Evolutionary conservation across 2,113 vertebrate species (phyloP).

Genomic region (Pipa parva): DNA sequence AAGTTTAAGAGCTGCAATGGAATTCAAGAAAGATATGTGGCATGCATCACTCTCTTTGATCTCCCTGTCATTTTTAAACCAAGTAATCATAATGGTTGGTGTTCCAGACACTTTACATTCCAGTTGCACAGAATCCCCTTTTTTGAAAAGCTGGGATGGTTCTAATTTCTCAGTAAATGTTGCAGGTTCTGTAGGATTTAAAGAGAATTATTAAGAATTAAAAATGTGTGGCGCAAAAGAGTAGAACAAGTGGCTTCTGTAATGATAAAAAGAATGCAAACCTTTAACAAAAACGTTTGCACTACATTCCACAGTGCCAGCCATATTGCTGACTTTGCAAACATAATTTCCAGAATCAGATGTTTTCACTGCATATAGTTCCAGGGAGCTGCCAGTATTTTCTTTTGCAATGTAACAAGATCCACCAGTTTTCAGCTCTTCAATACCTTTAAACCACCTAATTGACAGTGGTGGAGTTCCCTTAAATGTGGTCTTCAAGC

Average conservation of each 20-base stretch:
- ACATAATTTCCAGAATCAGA: slow-evolving; percentile 81
- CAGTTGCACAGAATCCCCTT: slow-evolving; percentile 67
- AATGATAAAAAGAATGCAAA: slow-evolving; percentile 59
- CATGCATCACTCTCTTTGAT: slow-evolving; percentile 74
- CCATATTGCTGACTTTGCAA: slow-evolving; percentile 86
- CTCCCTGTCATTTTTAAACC: slow-evolving; percentile 87
- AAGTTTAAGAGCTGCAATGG: slow-evolving; percentile 70
- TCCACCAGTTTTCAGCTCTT: slow-evolving; percentile 81
- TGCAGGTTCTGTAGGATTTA: slow-evolving; percentile 81
- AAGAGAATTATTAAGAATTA: slow-evolving; percentile 54
- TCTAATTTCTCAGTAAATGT: slow-evolving; percentile 83
- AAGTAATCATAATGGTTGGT: slow-evolving; percentile 81
- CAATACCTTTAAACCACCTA: slow-evolving; percentile 87
- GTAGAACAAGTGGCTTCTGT: slow-evolving; percentile 13
- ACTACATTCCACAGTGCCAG: slow-evolving; percentile 80
- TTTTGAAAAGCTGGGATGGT: slow-evolving; percentile 74
- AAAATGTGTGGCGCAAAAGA: slow-evolving; percentile 35
- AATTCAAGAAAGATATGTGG: slow-evolving; percentile 66
- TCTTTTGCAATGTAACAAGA: slow-evolving; percentile 90
- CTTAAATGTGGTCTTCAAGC: slow-evolving; percentile 77
- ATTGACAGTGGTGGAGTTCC: slow-evolving; percentile 82
- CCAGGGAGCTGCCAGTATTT: slow-evolving; percentile 77
- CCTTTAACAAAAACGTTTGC: slow-evolving; percentile 93
- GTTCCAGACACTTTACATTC: slow-evolving; percentile 87
- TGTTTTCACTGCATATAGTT: slow-evolving; percentile 84